Conservation (phyloP, 2,797 vertebrate genomes). For the Urophycis tenuis region DNA sequence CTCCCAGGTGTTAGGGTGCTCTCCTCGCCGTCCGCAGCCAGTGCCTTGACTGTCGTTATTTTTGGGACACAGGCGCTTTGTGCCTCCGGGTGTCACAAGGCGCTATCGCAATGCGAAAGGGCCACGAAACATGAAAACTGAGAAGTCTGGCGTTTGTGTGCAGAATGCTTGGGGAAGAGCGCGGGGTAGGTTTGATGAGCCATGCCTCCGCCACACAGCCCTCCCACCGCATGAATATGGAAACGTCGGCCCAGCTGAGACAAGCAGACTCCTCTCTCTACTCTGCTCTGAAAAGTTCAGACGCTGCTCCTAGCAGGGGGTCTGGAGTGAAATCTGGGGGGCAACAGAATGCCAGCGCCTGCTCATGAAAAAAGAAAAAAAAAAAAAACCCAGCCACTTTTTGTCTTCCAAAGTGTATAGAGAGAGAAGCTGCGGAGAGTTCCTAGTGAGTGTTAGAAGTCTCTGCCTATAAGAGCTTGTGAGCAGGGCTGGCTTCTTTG, state of each 20-base stretch:
- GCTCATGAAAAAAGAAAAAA: no score
- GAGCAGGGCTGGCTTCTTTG: slow-evolving; percentile 15
- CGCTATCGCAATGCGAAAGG: slow-evolving; percentile 24
- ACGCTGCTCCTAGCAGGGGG: slow-evolving; percentile 56
- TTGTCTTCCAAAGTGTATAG: slow-evolving; percentile 48
- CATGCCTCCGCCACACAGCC: slow-evolving; percentile 26
- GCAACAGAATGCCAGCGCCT: slow-evolving; percentile 44
- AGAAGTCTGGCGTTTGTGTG: slow-evolving; percentile 20
- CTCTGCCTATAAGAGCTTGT: slow-evolving; percentile 21
- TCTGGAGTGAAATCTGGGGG: slow-evolving; percentile 59
- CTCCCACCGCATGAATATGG: slow-evolving; percentile 57
- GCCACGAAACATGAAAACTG: slow-evolving; percentile 42
- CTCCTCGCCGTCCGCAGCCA: not conserved
- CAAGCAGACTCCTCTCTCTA: slow-evolving; percentile 49
- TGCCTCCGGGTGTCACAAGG: slow-evolving; percentile 8
- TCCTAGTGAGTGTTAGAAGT: slow-evolving; percentile 47
- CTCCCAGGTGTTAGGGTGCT: not conserved
- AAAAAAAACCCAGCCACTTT: slow-evolving; percentile 50
- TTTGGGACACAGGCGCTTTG: not conserved
- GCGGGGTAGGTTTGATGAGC: slow-evolving; percentile 45
- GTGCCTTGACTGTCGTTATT: not conserved
- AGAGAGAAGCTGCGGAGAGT: slow-evolving; percentile 58
- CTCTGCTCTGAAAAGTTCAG: slow-evolving; percentile 58
- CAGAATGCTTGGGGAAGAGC: slow-evolving; percentile 37
- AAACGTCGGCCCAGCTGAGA: slow-evolving; percentile 44